phyloP scores from a whole-genome alignment of 2,113 vertebrate species.

The Phaethornis superciliosus region DNA sequence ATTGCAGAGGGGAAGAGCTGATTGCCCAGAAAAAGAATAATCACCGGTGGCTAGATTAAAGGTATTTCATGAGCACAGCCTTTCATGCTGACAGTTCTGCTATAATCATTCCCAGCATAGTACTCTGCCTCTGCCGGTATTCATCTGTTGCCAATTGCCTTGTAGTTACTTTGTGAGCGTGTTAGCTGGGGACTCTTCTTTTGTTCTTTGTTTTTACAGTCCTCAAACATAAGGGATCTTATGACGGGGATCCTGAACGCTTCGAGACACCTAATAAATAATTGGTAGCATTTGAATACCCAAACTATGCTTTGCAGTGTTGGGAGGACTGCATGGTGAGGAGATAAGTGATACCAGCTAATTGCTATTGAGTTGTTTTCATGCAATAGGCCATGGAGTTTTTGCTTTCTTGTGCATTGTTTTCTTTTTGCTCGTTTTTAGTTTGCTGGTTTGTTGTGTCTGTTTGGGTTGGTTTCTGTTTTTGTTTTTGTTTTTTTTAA shows the following conservation, averaged over 20 bases:
- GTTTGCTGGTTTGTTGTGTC: not conserved
- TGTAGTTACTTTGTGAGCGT: not conserved
- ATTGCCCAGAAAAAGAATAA: constrained; percentile 40
- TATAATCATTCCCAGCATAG: constrained; percentile 57
- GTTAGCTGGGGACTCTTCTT: constrained; percentile 31
- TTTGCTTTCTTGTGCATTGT: not conserved
- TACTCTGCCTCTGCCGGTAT: not conserved
- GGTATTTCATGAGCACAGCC: constrained; percentile 27
- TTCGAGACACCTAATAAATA: constrained; percentile 30
- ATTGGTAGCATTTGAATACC: not conserved
- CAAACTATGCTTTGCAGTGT: not conserved
- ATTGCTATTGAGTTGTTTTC: not conserved
- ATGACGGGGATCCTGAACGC: not conserved
- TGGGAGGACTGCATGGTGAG: not conserved
- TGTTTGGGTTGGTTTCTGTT: not conserved
- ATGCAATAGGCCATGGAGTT: not conserved
- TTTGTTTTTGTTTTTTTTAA: not conserved
- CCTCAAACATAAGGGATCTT: not conserved
- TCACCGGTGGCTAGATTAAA: constrained; percentile 39
- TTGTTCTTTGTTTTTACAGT: constrained; percentile 29
- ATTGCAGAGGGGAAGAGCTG: not conserved
- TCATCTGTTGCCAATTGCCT: constrained; percentile 65
- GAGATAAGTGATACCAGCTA: not conserved
- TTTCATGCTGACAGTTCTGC: constrained; percentile 46
- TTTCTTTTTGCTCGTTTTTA: not conserved